Conservation (phyloP, 2,888 invertebrate genomes). For the Blastobasis adustella region DNA sequence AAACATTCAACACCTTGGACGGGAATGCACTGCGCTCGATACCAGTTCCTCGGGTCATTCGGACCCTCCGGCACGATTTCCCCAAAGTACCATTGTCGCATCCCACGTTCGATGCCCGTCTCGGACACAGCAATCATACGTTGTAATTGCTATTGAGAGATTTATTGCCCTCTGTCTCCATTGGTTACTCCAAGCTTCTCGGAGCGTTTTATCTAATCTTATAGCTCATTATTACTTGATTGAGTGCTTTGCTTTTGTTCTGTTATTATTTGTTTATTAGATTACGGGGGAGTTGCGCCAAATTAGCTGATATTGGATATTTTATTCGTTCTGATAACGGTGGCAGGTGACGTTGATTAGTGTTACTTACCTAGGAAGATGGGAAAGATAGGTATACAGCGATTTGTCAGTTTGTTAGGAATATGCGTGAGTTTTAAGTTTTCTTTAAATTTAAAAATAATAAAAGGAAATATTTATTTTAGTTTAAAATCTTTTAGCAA, state of each 20-base stretch:
- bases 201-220: conserved; percentile 61
- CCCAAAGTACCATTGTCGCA: conserved; percentile 2
- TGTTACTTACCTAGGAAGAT: no score
- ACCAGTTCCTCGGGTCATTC: conserved; percentile 6
- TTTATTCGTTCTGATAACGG: background rate
- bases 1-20: no score
- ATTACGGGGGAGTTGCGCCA: conserved; percentile 23
- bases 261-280: conserved; percentile 48
- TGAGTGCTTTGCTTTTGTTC: conserved; percentile 47
- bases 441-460: no score
- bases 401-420: no score
- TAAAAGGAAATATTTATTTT: no score
- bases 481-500: no score
- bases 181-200: conserved; percentile 35
- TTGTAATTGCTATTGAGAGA: conserved; percentile 60
- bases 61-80: conserved; percentile 21
- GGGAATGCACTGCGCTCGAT: no score
- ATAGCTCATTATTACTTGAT: conserved; percentile 51
- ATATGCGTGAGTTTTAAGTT: no score
- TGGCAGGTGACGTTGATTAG: background rate
- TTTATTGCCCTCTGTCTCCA: conserved; percentile 53
- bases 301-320: conserved; percentile 8
- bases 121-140: conserved; percentile 47
- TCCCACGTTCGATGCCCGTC: conserved; percentile 33
- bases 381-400: no score